Base-by-base conservation (phyloP, 2,888 invertebrate genomes). In the Odontocolon sp. region DNA sequence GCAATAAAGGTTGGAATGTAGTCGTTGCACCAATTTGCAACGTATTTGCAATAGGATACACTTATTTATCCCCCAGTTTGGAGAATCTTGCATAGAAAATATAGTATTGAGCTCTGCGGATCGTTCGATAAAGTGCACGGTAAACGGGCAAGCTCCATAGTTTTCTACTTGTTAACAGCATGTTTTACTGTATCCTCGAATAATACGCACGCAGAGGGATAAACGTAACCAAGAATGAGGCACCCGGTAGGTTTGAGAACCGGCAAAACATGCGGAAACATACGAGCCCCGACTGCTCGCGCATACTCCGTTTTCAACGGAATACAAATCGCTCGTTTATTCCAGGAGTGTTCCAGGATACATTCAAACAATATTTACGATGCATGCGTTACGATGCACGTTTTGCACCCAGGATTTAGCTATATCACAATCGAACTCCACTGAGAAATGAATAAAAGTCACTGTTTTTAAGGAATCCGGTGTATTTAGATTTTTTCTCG, bases 241-340 rank as follows among this genome's bases (percentile, higher is more conserved):
- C 50, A 64, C 33, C 36, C 36, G 64, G 14, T 64, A 47, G 36
- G 50, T 4, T 36, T 36, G 26, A 14, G 54, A 18, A 52, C 33
- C 47, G 45, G 42, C 21, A 52, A 66, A 80, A 73, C 68, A 78
- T 74, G 77, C 70, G 70, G 80, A 75, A 81, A 70, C 42, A 72
- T 52, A 54, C 63, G 54, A 57, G 61, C 40, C 61, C 52, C 38
- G 26, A 26, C 64, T 21, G 21, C 3, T 33, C 47, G 23, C 45
- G 50, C 54, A 31, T 64, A 67, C 66, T 52, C 72, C 16, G 23
- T 69, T 76, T 50, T 40, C 59, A 61, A 54, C 40, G 47, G 78
- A 80, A 81, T 76, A 76, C 71, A 76, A 73, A 78, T 79, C 75
- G 69, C 57, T 42, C 63, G 67, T 70, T 78, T 77, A 71, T 78